A percentile compares a stretch with the other conserved stretches of the same genome.
These are phyloP conservation scores for Nylanderia fulva DNA, from an alignment of 1,140 invertebrate genomes.

Conservation along the genomic window DNA sequence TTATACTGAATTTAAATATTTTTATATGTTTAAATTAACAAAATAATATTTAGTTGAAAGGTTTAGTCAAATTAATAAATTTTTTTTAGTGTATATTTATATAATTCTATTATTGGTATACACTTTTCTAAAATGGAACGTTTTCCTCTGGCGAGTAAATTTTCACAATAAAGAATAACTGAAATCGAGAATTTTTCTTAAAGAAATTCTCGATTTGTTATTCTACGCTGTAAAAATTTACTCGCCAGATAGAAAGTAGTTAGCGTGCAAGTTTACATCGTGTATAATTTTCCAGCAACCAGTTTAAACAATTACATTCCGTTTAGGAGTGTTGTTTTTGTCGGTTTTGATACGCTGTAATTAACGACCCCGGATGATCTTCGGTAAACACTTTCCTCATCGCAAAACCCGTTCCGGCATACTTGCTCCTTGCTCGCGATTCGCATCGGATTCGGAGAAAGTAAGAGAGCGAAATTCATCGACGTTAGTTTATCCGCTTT, in stretches of 20 bases:
- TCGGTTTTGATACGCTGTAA: background rate
- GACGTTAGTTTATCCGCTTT: constrained; percentile 22
- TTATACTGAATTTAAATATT: no score
- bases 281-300: background rate
- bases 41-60: no score
- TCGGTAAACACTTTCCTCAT: constrained; percentile 2
- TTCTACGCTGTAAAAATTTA: background rate
- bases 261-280: background rate
- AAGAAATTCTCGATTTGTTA: background rate
- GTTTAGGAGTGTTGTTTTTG: background rate
- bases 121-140: no score
- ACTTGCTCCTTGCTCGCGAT: constrained; percentile 14
- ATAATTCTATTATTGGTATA: no score
- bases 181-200: no score
- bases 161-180: no score
- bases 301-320: background rate
- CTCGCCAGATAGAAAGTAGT: background rate
- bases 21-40: no score
- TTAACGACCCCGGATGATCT: background rate
- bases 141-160: no score
- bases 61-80: no score
- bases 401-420: background rate
- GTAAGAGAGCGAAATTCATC: background rate
- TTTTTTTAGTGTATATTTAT: no score
- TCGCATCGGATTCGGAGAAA: constrained; percentile 49